Evolutionary conservation across 2,888 invertebrate genomes (phyloP).

Genomic region (Macaria liturata): DNA sequence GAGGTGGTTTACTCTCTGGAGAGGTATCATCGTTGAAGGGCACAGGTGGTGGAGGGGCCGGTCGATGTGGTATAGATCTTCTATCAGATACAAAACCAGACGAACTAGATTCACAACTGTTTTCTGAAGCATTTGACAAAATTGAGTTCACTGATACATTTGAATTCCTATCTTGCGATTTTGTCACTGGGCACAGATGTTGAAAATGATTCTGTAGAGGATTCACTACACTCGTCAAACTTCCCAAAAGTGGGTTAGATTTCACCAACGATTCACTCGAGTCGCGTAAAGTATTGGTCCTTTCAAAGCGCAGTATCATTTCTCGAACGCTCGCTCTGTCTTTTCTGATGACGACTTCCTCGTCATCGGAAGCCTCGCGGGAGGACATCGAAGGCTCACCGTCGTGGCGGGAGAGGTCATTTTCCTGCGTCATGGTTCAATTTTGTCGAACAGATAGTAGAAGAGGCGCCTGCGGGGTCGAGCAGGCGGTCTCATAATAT

Average conservation of each 20-base stretch:
- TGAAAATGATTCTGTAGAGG: slow-evolving; percentile 69
- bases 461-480: slow-evolving; percentile 59
- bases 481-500: slow-evolving; percentile 65
- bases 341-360: slow-evolving; percentile 63
- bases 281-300: slow-evolving; percentile 56
- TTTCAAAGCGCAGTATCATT: slow-evolving; percentile 76
- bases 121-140: slow-evolving; percentile 74
- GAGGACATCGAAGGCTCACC: slow-evolving; percentile 62
- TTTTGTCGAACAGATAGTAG: slow-evolving; percentile 51
- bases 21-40: slow-evolving; percentile 63
- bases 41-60: slow-evolving; percentile 75
- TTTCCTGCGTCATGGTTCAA: slow-evolving; percentile 72
- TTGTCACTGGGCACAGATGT: slow-evolving; percentile 64
- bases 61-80: slow-evolving; percentile 70
- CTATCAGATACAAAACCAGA: slow-evolving; percentile 76
- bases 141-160: slow-evolving; percentile 79
- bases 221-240: slow-evolving; percentile 70
- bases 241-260: slow-evolving; percentile 60
- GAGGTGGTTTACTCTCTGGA: slow-evolving; percentile 57
- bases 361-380: slow-evolving; percentile 62
- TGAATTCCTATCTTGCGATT: slow-evolving; percentile 72
- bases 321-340: slow-evolving; percentile 69
- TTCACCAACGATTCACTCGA: slow-evolving; percentile 68
- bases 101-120: slow-evolving; percentile 76
- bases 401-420: slow-evolving; percentile 57